Conservation (phyloP, 1,140 invertebrate genomes). For the Brachystomella parvula region DNA sequence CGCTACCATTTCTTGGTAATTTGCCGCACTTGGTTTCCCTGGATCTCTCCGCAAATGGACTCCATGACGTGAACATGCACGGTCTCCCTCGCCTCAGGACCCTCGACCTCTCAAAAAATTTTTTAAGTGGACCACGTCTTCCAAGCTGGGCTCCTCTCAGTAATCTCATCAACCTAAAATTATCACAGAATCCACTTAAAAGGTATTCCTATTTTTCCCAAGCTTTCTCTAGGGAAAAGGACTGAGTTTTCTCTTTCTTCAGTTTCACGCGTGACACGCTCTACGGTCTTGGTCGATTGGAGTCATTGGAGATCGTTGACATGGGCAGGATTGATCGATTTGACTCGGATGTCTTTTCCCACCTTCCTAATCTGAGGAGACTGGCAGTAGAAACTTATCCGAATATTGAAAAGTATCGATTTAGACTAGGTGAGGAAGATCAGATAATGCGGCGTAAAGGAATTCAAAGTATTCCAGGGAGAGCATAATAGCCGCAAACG, state of each 20-base stretch:
- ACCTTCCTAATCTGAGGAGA: conserved; percentile 53
- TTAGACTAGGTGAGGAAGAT: conserved; percentile 49
- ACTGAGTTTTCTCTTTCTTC: conserved; percentile 30
- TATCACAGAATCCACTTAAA: conserved; percentile 63
- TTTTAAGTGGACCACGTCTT: conserved; percentile 22
- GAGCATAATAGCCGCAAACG: not conserved
- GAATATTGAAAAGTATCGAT: conserved; percentile 52
- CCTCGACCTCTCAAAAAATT: conserved; percentile 41
- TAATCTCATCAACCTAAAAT: conserved; percentile 62
- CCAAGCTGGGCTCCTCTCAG: conserved; percentile 45
- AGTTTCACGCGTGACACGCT: conserved; percentile 50
- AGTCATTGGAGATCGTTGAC: conserved; percentile 46
- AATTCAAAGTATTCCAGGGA: too few species aligned
- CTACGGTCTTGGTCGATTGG: conserved; percentile 44
- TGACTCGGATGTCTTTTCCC: conserved; percentile 56
- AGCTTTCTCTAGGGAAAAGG: not conserved
- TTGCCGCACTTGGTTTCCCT: conserved; percentile 56
- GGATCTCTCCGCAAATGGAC: conserved; percentile 32
- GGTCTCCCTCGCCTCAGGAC: conserved; percentile 32
- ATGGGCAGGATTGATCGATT: conserved; percentile 46
- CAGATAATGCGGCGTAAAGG: not conserved
- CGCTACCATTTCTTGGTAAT: conserved; percentile 60
- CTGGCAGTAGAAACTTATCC: conserved; percentile 58
- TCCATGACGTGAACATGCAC: conserved; percentile 29
- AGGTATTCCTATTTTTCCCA: conserved; percentile 18